Base-by-base conservation (phyloP, 2,888 invertebrate genomes). In the Sphaeridia pumilis region DNA sequence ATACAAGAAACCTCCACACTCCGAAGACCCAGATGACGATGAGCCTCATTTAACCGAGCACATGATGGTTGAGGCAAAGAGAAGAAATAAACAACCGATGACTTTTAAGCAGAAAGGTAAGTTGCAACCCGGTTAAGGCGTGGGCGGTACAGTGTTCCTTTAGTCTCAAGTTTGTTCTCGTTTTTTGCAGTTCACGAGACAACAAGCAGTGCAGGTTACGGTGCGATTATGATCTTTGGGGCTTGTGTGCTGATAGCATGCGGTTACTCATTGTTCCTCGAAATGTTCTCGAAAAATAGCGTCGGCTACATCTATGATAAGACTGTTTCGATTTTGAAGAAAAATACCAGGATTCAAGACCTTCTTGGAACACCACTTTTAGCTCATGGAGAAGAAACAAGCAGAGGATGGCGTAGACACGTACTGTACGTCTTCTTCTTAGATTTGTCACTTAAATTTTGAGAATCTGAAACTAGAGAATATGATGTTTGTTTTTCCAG, bases 241-340 rank as follows among this genome's bases (percentile, higher is more conserved):
- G 69, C 89, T 54, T 85, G 84, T 35, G 80, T 90, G 1, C 87
- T 88, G 36, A 84, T 82, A 24, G 73, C 84, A 2, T 80, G 93
- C 70, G 83, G 88, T 68, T 93, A 83, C 70, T 80, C 84, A 48
- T 80, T 93, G 54, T 84, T 87, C 65, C 78, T 79, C 56, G 93
- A 93, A 71, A 72, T 94, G 24, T 88, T 93, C 71, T 90, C 92
- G 2, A 81, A 82, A 57, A 83, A 83, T 62, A 92, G 90, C 70
- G 82, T 89, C 0, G 87, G 85, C 70, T 85, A 81, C 66, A 78
- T 92, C 54, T 93, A 89, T 69, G 79, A 82, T 20, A 78, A 79
- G 64, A 86, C 92, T 1, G 74, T 86, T 21, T 80, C 85, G 55
- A 76, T 78, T 64, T 87, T 89, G 66, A 78, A 80, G 62, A 76